A percentile compares a stretch with the other conserved stretches of the same genome.
These are phyloP conservation scores for Leptoclinus maculatus DNA, from an alignment of 2,797 vertebrate genomes.

Conservation along the genomic window DNA sequence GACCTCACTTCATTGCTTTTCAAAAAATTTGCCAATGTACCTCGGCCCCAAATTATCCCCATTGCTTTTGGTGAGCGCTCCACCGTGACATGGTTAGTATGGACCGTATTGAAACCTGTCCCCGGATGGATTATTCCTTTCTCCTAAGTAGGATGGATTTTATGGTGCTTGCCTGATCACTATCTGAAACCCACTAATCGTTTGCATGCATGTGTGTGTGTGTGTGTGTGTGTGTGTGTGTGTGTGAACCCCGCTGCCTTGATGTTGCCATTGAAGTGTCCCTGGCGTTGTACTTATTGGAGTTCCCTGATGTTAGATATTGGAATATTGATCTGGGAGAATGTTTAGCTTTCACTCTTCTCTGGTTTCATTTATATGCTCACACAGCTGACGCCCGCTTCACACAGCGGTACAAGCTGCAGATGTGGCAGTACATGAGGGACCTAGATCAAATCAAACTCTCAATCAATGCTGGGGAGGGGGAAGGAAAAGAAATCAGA, in stretches of 20 bases:
- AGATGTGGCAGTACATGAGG: constrained; percentile 82
- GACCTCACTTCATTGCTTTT: constrained; percentile 72
- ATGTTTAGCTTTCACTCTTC: constrained; percentile 86
- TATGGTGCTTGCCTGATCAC: constrained; percentile 81
- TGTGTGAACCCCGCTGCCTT: constrained; percentile 76
- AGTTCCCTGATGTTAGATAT: constrained; percentile 87
- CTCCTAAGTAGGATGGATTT: constrained; percentile 84
- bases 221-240: constrained; percentile 35
- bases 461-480: constrained; percentile 69
- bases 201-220: constrained; percentile 50
- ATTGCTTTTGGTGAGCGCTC: constrained; percentile 70
- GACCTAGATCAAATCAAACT: constrained; percentile 80
- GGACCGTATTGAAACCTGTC: constrained; percentile 83
- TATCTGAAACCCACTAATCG: constrained; percentile 80
- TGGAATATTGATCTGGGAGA: constrained; percentile 85
- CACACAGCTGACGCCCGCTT: constrained; percentile 80
- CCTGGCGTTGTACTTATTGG: constrained; percentile 87
- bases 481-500: constrained; percentile 11
- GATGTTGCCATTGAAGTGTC: constrained; percentile 87
- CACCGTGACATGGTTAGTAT: constrained; percentile 81
- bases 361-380: constrained; percentile 88
- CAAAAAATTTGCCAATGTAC: constrained; percentile 71
- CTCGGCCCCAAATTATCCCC: constrained; percentile 76
- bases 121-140: constrained; percentile 79
- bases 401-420: constrained; percentile 80